phyloP scores from a whole-genome alignment of 1,140 invertebrate genomes.

The Apis cerana region DNA sequence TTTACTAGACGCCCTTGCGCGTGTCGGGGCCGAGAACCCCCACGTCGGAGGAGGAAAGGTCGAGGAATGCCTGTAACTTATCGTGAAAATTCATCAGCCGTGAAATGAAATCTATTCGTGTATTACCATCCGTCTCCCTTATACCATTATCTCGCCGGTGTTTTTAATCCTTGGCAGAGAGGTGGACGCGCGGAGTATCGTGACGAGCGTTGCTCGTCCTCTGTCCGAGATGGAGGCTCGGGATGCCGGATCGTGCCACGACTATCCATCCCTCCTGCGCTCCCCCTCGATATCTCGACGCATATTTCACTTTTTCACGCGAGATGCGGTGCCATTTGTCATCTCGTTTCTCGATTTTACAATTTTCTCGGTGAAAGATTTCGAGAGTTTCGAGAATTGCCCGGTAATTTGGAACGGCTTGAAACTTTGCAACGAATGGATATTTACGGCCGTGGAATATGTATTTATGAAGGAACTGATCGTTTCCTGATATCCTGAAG shows the following conservation, averaged over 20 bases:
- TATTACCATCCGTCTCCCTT: neutral
- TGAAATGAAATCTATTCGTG: too few species aligned
- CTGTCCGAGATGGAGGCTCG: too few species aligned
- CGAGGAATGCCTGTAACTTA: conserved; percentile 13
- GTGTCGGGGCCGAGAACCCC: conserved; percentile 46
- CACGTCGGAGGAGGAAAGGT: conserved; percentile 46
- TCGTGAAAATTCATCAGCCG: conserved; percentile 19
- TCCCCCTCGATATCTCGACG: too few species aligned
- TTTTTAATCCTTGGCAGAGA: neutral
- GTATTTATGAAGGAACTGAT: neutral
- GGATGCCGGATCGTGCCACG: neutral
- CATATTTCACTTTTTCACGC: neutral
- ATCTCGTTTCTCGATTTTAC: neutral
- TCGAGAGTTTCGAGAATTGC: neutral
- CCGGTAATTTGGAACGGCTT: neutral
- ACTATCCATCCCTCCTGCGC: too few species aligned
- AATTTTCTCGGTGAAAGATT: neutral
- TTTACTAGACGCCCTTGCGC: conserved; percentile 57
- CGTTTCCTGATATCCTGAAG: neutral
- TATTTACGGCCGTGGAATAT: neutral
- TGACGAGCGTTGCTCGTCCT: too few species aligned
- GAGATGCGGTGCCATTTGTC: neutral
- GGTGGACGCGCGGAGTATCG: too few species aligned
- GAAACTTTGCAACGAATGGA: neutral
- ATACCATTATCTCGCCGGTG: too few species aligned